These are phyloP conservation scores for Drosophila pseudoananassae DNA, from an alignment of 1,140 invertebrate species.

Conservation along the genomic window DNA sequence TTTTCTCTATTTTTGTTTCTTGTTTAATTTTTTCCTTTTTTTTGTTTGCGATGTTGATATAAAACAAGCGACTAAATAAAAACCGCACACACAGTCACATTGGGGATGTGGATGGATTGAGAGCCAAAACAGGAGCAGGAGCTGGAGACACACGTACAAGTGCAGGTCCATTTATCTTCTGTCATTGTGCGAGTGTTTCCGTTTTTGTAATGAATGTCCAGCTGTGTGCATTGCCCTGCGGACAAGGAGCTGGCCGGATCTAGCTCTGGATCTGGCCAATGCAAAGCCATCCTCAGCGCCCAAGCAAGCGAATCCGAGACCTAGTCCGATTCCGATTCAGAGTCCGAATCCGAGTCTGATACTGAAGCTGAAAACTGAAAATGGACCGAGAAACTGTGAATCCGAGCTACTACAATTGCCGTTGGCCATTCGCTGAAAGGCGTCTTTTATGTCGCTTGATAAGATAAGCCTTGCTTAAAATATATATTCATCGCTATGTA, in stretches of 20 bases:
- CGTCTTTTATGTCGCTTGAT: constrained; percentile 79
- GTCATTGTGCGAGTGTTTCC: constrained; percentile 79
- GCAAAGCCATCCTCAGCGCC: constrained; percentile 30
- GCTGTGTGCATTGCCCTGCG: constrained; percentile 77
- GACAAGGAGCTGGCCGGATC: constrained; percentile 40
- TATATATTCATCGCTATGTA: constrained; percentile 65
- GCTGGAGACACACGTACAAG: constrained; percentile 66
- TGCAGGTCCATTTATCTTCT: constrained; percentile 81
- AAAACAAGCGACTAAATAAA: constrained; percentile 80
- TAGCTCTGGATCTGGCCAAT: constrained; percentile 34
- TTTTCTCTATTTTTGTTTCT: constrained; percentile 12
- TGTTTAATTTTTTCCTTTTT: constrained; percentile 1
- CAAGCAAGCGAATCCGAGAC: constrained; percentile 34
- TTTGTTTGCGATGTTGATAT: constrained; percentile 66
- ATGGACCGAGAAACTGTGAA: constrained; percentile 10
- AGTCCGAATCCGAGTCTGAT: constrained; percentile 19
- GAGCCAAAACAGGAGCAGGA: constrained; percentile 6
- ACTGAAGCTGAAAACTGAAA: constrained; percentile 8
- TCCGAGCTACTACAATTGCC: constrained; percentile 63
- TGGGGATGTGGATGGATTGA: constrained; percentile 28
- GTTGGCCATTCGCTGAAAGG: constrained; percentile 70
- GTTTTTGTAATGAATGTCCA: constrained; percentile 82
- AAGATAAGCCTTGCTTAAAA: constrained; percentile 81
- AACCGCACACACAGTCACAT: constrained; percentile 62
- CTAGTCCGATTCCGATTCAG: constrained; percentile 17